Evolutionary conservation across 35 echinoderm and acorn worm genomes (phyloP).

Genomic region (Lytechinus variegatus): DNA sequence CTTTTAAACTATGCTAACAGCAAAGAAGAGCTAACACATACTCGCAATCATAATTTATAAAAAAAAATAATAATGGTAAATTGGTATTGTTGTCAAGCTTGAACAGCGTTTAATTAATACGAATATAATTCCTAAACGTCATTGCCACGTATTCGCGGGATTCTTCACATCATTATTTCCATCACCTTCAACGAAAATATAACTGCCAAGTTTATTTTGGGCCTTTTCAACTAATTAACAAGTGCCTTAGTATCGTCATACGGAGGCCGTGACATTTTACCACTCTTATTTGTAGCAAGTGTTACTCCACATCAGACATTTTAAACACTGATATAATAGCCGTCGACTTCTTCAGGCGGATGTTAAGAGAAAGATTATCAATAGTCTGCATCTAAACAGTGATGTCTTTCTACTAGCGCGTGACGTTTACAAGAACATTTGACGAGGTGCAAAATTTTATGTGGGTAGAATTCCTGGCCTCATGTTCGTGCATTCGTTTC

Average conservation of each 20-base stretch:
- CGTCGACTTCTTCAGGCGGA: neutral
- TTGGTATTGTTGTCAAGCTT: no score
- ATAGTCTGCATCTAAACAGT: neutral
- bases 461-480: neutral
- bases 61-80: no score
- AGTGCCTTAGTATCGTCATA: neutral
- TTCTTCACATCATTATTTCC: neutral
- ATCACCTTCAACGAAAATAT: neutral
- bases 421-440: neutral
- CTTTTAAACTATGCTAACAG: no score
- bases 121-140: neutral
- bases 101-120: no score
- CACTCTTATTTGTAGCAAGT: neutral
- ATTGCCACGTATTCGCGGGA: neutral
- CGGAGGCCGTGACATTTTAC: neutral
- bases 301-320: neutral
- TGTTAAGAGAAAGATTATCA: neutral
- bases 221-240: neutral
- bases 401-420: neutral
- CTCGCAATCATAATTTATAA: no score
- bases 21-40: no score
- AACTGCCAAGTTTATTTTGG: slow-evolving; percentile 4
- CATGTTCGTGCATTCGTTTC: no score
- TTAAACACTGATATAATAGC: neutral
- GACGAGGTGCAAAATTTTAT: neutral